Evolutionary conservation across 2,888 invertebrate species (phyloP).

Genomic region (Acanthacorydalis orientalis): DNA sequence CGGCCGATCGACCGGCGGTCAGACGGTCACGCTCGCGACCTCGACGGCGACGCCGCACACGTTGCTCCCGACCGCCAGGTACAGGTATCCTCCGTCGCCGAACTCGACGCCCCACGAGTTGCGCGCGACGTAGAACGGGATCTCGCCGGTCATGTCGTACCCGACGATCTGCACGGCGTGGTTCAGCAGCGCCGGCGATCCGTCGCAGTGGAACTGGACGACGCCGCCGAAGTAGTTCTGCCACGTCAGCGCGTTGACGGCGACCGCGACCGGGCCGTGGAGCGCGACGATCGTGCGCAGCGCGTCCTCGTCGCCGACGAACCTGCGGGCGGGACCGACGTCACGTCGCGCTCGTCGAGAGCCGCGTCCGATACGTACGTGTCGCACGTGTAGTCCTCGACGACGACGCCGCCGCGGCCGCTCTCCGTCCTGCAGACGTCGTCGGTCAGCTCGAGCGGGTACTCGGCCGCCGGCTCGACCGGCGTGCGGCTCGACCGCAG

Average conservation of each 20-base stretch:
- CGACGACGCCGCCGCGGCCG: slow-evolving; percentile 23
- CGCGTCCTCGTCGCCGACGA: slow-evolving; percentile 43
- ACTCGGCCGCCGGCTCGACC: slow-evolving; percentile 37
- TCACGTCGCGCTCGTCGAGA: slow-evolving; percentile 4
- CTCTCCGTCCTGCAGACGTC: slow-evolving; percentile 26
- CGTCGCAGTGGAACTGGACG: slow-evolving; percentile 65
- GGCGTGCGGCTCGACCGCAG: slow-evolving; percentile 35
- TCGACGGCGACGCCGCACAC: slow-evolving; percentile 63
- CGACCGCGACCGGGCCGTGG: slow-evolving; percentile 63
- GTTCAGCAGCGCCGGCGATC: slow-evolving; percentile 39
- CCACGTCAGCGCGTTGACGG: slow-evolving; percentile 72
- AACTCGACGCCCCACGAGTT: slow-evolving; percentile 74
- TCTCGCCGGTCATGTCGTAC: slow-evolving; percentile 51
- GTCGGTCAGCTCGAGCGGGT: slow-evolving; percentile 41
- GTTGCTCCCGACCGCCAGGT: slow-evolving; percentile 57
- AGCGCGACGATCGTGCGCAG: slow-evolving; percentile 41
- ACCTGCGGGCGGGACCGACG: slow-evolving; percentile 25
- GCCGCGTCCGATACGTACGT: slow-evolving; percentile 33
- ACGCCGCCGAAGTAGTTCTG: slow-evolving; percentile 74
- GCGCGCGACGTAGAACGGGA: slow-evolving; percentile 67
- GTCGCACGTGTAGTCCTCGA: slow-evolving; percentile 43
- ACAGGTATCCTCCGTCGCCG: slow-evolving; percentile 59
- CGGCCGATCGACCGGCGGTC: background rate
- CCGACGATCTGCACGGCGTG: slow-evolving; percentile 75
- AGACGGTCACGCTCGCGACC: slow-evolving; percentile 32